A percentile compares a stretch with the other conserved stretches of the same genome.
phyloP scores from a whole-genome alignment of 2,113 vertebrate species.

The Petroica traversi region DNA sequence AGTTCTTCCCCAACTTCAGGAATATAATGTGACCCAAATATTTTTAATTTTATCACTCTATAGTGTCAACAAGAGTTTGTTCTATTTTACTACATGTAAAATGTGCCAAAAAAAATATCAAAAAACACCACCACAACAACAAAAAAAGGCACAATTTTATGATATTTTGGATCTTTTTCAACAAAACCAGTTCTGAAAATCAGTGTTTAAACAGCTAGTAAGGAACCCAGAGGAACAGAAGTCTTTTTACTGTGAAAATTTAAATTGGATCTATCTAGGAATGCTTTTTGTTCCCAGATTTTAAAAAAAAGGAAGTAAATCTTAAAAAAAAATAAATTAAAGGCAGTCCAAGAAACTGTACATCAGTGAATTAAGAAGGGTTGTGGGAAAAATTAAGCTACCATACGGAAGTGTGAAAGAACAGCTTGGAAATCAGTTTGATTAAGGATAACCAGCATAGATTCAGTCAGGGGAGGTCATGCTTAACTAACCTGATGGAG shows the following conservation, averaged over 20 bases:
- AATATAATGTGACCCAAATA: background rate
- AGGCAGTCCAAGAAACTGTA: background rate
- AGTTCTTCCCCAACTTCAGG: background rate
- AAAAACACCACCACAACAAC: accelerated
- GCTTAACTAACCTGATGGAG: conserved; percentile 24
- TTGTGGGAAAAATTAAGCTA: conserved; percentile 8
- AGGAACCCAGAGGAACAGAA: background rate
- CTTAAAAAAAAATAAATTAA: background rate
- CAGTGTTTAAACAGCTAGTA: background rate
- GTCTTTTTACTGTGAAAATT: background rate
- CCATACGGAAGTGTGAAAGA: conserved; percentile 34
- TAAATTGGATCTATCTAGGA: background rate
- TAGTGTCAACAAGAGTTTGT: background rate
- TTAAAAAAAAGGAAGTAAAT: background rate
- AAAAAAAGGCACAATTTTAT: background rate
- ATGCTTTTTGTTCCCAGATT: background rate
- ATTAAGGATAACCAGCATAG: conserved; percentile 38
- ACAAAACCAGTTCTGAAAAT: background rate
- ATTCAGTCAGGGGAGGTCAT: conserved; percentile 7
- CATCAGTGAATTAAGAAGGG: background rate
- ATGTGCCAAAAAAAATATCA: no score
- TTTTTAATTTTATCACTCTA: background rate
- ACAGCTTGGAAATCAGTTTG: conserved; percentile 59
- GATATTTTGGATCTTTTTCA: background rate
- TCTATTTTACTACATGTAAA: background rate